Evolutionary conservation across 2,113 vertebrate species (phyloP).

Genomic region (Vidua macroura): DNA sequence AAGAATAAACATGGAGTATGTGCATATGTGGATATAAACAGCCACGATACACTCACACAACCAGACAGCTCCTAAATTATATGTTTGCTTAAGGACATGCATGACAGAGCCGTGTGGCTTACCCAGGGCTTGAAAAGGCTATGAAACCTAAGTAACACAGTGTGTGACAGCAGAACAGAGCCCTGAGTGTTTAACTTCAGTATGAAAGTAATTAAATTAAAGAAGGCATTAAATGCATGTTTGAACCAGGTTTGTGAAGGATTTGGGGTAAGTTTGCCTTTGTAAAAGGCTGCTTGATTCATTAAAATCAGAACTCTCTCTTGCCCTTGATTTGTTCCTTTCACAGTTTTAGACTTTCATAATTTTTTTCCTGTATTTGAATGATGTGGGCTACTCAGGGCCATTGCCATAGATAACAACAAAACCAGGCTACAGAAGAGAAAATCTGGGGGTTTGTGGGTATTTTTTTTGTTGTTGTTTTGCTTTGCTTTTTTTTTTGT

Average conservation of each 20-base stretch:
- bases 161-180: not conserved
- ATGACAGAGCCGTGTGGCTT: not conserved
- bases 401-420: not conserved
- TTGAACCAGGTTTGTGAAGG: conserved; percentile 38
- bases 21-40: not conserved
- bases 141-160: not conserved
- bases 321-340: conserved; percentile 21
- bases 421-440: not conserved
- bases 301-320: conserved; percentile 36
- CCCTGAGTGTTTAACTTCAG: conserved; percentile 30
- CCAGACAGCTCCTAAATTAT: not conserved
- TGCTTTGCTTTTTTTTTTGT: too few relatives aligned
- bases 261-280: conserved; percentile 37
- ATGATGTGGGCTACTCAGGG: not conserved
- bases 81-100: not conserved
- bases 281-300: conserved; percentile 37
- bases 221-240: conserved; percentile 29
- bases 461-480: not conserved
- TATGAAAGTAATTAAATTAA: conserved; percentile 39
- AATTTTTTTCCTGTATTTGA: not conserved
- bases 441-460: fast-evolving
- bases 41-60: not conserved
- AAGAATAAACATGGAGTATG: not conserved
- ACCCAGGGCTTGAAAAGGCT: not conserved
- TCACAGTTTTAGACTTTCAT: not conserved